A percentile compares a stretch with the other conserved stretches of the same genome.
Conservation (phyloP, 1,140 invertebrate genomes). For the Eueides isabella region DNA sequence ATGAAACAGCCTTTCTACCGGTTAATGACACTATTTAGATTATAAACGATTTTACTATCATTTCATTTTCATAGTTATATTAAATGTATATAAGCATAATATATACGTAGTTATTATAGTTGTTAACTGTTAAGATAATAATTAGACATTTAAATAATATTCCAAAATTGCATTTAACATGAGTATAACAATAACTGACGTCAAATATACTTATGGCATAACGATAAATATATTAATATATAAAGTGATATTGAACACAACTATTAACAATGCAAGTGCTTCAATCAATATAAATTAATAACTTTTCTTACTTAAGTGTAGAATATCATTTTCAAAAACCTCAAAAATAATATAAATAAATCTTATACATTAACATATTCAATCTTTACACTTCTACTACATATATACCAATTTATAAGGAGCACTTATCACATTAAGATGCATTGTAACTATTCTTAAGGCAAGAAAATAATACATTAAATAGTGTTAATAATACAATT, state of each 20-base stretch:
- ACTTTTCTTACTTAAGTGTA: too few relatives aligned
- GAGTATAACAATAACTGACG: not conserved
- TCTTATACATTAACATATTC: not conserved
- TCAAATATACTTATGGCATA: not conserved
- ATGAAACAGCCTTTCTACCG: constrained; percentile 69
- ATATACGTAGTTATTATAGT: not conserved
- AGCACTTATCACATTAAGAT: constrained; percentile 7
- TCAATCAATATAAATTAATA: not conserved
- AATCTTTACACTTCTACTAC: not conserved
- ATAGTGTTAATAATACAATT: constrained; percentile 26
- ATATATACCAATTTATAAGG: not conserved
- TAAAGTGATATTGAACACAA: not conserved
- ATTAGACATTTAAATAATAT: not conserved
- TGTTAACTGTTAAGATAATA: not conserved
- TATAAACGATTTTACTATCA: constrained; percentile 50
- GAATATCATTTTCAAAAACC: too few relatives aligned
- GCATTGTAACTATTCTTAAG: constrained; percentile 10
- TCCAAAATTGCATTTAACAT: constrained; percentile 46
- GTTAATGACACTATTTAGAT: constrained; percentile 77
- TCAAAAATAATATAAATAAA: not conserved
- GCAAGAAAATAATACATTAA: constrained; percentile 20
- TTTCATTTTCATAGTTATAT: constrained; percentile 57
- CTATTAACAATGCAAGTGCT: constrained; percentile 17
- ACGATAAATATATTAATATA: too few relatives aligned
- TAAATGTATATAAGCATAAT: not conserved